phyloP scores from a whole-genome alignment of 2,888 invertebrate genomes.

The Linnaemya tessellans region DNA sequence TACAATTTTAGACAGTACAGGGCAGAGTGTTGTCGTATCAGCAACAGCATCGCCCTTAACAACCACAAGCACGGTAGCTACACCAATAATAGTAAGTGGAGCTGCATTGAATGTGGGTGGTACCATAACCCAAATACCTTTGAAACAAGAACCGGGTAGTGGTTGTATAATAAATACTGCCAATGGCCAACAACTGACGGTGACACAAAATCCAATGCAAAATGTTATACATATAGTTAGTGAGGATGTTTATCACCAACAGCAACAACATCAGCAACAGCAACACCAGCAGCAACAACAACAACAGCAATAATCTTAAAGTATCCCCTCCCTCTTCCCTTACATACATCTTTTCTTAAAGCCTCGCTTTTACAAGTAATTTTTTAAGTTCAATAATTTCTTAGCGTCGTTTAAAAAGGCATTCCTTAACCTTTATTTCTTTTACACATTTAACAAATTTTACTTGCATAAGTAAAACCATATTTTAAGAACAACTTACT shows the following conservation, averaged over 20 bases:
- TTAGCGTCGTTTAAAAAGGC: conserved; percentile 27
- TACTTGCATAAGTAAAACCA: conserved; percentile 35
- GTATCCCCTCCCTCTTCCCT: not conserved
- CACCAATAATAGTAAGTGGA: conserved; percentile 74
- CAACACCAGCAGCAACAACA: conserved; percentile 75
- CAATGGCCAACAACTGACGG: conserved; percentile 59
- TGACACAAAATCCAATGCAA: conserved; percentile 72
- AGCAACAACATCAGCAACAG: conserved; percentile 75
- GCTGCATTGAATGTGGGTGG: conserved; percentile 55
- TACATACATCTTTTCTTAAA: not conserved
- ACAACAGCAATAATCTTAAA: conserved; percentile 75
- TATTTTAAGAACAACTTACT: conserved; percentile 15
- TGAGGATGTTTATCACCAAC: conserved; percentile 78
- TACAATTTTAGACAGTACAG: conserved; percentile 39
- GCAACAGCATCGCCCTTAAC: conserved; percentile 54
- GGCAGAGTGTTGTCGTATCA: conserved; percentile 32
- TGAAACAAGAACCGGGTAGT: conserved; percentile 73
- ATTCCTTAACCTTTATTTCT: conserved; percentile 27
- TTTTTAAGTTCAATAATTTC: conserved; percentile 11
- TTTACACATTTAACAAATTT: conserved; percentile 21
- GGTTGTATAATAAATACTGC: conserved; percentile 66
- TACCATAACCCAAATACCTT: conserved; percentile 66
- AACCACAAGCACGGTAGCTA: conserved; percentile 68
- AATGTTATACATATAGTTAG: conserved; percentile 81
- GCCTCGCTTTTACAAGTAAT: conserved; percentile 2